Base-by-base conservation (phyloP, 1,140 invertebrate genomes). In the Copidosoma floridanum region DNA sequence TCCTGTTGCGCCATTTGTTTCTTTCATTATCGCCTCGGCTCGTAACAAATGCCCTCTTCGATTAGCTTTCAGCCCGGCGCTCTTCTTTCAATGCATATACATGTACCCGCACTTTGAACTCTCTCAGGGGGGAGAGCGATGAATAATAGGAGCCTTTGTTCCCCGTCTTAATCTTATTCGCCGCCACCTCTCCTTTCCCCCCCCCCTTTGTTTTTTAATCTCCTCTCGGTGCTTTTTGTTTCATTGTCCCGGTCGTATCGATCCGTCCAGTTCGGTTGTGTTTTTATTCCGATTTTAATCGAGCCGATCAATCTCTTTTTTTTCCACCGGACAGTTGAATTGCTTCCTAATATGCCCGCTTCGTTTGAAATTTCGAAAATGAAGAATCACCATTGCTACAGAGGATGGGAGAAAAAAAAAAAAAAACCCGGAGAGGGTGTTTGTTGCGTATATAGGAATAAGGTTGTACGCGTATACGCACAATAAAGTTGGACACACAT, bases 1-100 rank as follows among this genome's bases (percentile, higher is more conserved):
- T 61, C 59, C 59, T 61, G 52, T 27, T 55, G 29, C 44, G 52
- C 46, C 59, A 55, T 61, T 61, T 55, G 52, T 61, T 61, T 55
- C 59, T 61, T 61, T 61, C 59, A 56, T 61, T 56, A 55, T 50
- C 50, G 50, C 50, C 50, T 60, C 57, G 57, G 57, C 11, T 51
- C 53, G 53, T 50, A 60, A 60, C 53, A 60, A 60, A 51, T 47
- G 57, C 57, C 53, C 53, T 60, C 57, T 60, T 60, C 50, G 57
- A 60, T 60, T 60, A 47, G 50, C 57, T 35, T 60, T 54, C 40
- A 38, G n/a, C n/a, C n/a, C n/a, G n/a, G n/a, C n/a, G n/a, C n/a
- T n/a, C n/a, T n/a, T n/a, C n/a, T n/a, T n/a, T n/a, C n/a, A n/a
- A n/a, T n/a, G n/a, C n/a, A n/a, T n/a, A n/a, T n/a, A n/a, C n/a